A percentile compares a stretch with the other conserved stretches of the same genome.
Conservation (phyloP, 2,888 invertebrate genomes). For the Polietes domitor region DNA sequence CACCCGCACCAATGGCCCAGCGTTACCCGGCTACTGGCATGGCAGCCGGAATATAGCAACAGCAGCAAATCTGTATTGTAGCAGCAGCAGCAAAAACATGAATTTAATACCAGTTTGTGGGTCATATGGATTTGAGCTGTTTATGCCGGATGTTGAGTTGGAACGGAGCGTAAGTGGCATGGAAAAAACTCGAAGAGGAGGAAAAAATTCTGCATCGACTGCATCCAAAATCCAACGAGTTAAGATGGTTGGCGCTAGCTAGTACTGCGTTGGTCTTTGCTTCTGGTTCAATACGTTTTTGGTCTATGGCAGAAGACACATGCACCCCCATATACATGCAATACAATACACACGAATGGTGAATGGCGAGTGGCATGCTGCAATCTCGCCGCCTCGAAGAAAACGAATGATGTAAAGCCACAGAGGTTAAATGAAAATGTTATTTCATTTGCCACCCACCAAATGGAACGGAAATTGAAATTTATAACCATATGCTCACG, state of each 20-base stretch:
- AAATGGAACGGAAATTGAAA: conserved; percentile 70
- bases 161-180: conserved; percentile 40
- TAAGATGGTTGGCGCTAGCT: conserved; percentile 6
- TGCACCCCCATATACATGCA: conserved; percentile 10
- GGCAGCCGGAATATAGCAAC: neutral
- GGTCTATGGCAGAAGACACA: conserved; percentile 17
- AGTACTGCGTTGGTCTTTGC: neutral
- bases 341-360: neutral
- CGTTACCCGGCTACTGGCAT: neutral
- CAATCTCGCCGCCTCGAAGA: conserved; percentile 38
- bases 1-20: neutral
- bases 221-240: conserved; percentile 52
- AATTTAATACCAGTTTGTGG: conserved; percentile 56
- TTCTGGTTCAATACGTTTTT: neutral
- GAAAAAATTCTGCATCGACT: conserved; percentile 23
- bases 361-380: neutral
- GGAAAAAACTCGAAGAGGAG: conserved; percentile 12
- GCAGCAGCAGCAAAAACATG: conserved; percentile 12
- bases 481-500: conserved; percentile 68
- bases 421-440: conserved; percentile 71
- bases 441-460: conserved; percentile 70
- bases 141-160: conserved; percentile 58
- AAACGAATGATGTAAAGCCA: conserved; percentile 64
- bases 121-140: conserved; percentile 63
- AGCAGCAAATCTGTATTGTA: neutral